Evolutionary conservation across 2,888 invertebrate genomes (phyloP).

Genomic region (Liopterus haemorrhoidalis): DNA sequence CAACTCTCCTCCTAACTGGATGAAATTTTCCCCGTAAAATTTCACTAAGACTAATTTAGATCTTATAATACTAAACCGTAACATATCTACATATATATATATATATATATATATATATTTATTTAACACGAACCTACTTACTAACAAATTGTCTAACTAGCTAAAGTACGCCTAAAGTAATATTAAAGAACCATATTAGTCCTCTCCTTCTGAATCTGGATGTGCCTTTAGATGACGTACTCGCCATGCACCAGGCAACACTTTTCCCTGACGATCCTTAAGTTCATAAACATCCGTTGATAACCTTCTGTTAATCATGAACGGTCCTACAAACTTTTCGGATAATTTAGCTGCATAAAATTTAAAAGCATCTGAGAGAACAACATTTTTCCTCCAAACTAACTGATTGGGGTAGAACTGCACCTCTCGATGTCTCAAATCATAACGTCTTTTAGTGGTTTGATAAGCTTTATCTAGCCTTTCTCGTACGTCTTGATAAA

Average conservation of each 20-base stretch:
- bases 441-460: not conserved
- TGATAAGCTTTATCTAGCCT: not conserved
- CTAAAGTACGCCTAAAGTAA: too few species aligned
- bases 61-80: too few species aligned
- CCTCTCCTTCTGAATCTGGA: too few species aligned
- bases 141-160: too few species aligned
- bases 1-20: too few species aligned
- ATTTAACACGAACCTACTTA: too few species aligned
- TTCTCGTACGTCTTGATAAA: not conserved
- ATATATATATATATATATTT: too few species aligned
- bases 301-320: not conserved
- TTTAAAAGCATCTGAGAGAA: conserved; percentile 2
- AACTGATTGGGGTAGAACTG: conserved; percentile 1
- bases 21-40: too few species aligned
- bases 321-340: conserved; percentile 16
- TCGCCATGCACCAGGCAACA: conserved; percentile 1
- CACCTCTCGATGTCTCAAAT: not conserved
- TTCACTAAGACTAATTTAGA: too few species aligned
- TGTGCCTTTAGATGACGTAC: not conserved
- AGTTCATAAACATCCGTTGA: conserved; percentile 2
- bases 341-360: not conserved
- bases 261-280: not conserved
- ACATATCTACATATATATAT: too few species aligned
- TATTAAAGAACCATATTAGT: too few species aligned
- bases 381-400: conserved; percentile 1